phyloP scores from a whole-genome alignment of 2,888 invertebrate genomes.

The Chromoteleia sp. region DNA sequence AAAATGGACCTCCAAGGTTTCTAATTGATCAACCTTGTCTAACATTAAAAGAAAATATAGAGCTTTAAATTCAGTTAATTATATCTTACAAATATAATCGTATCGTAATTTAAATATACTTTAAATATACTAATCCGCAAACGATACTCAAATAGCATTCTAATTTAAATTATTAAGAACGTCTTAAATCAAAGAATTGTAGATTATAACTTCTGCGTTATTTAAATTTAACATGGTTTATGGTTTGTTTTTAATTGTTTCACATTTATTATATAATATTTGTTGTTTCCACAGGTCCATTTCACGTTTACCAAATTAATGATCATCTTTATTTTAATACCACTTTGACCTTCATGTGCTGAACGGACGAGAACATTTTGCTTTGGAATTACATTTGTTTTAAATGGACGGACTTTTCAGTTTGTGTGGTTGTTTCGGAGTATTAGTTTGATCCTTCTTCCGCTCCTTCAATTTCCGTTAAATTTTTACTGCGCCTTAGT shows the following conservation, averaged over 20 bases:
- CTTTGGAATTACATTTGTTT: slow-evolving; percentile 43
- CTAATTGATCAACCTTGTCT: no score
- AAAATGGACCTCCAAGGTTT: no score
- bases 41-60: no score
- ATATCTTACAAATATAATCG: no score
- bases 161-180: no score
- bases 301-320: slow-evolving; percentile 21
- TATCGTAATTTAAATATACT: no score
- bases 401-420: slow-evolving; percentile 38
- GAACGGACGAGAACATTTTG: slow-evolving; percentile 35
- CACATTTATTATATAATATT: slow-evolving; percentile 6
- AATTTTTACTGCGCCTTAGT: slow-evolving; percentile 13
- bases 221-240: neutral
- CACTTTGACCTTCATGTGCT: slow-evolving; percentile 25
- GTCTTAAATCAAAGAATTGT: neutral
- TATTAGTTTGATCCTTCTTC: slow-evolving; percentile 29
- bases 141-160: no score
- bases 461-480: neutral
- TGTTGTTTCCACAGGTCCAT: neutral
- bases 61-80: no score
- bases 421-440: slow-evolving; percentile 49
- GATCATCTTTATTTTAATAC: slow-evolving; percentile 30
- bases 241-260: neutral
- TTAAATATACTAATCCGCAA: no score
- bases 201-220: slow-evolving; percentile 3